Conservation (phyloP, 2,113 vertebrate genomes). For the Trematomus loennbergii region DNA sequence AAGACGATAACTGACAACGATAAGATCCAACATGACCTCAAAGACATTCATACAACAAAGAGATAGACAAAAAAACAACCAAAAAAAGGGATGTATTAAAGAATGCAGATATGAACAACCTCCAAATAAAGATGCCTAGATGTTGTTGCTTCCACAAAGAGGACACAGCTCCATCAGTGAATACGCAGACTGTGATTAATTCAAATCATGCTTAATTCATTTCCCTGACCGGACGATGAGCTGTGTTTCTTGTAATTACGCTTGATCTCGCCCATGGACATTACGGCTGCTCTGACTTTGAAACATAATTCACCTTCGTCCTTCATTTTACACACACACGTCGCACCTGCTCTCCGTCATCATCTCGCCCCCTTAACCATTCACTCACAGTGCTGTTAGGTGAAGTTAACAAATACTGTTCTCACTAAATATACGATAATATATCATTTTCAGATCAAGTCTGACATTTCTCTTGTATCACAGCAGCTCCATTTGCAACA, state of each 20-base stretch:
- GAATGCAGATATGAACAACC: too few species aligned
- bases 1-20: too few species aligned
- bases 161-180: not conserved
- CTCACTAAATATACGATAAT: slow-evolving; percentile 2
- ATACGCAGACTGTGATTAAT: slow-evolving; percentile 39
- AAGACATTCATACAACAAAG: too few species aligned
- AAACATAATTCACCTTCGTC: slow-evolving; percentile 12
- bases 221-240: slow-evolving; percentile 21
- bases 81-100: too few species aligned
- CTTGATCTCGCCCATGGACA: slow-evolving; percentile 23
- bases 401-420: not conserved
- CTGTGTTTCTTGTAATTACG: slow-evolving; percentile 24
- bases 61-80: too few species aligned
- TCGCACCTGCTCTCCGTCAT: not conserved
- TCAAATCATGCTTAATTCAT: slow-evolving; percentile 35
- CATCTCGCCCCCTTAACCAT: not conserved
- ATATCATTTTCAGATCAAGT: too few species aligned
- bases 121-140: too few species aligned
- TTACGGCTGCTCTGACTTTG: slow-evolving; percentile 27
- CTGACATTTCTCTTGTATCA: too few species aligned
- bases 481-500: too few species aligned
- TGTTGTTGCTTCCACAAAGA: too few species aligned
- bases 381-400: not conserved
- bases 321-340: not conserved
- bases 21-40: too few species aligned